These are phyloP conservation scores for Sardinella longiceps DNA, from an alignment of 2,797 vertebrate species.

Conservation along the genomic window DNA sequence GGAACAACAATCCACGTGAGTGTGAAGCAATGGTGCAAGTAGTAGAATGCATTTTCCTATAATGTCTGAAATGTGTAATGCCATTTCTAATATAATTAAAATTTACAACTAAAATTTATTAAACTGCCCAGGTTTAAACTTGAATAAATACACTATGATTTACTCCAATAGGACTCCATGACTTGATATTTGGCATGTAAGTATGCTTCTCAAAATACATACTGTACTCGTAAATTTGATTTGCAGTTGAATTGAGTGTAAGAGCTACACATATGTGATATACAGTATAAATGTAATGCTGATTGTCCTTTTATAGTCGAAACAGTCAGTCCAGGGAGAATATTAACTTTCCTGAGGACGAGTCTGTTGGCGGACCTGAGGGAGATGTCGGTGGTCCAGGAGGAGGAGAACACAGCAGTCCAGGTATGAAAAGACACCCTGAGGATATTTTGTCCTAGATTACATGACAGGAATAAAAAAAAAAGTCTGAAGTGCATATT, in stretches of 20 bases:
- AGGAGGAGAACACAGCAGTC: slow-evolving; percentile 38
- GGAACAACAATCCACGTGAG: slow-evolving; percentile 84
- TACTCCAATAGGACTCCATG: slow-evolving; percentile 78
- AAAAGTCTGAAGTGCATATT: too few species aligned
- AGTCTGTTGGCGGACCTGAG: slow-evolving; percentile 58
- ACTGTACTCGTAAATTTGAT: too few species aligned
- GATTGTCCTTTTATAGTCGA: slow-evolving; percentile 59
- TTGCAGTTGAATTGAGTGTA: neutral
- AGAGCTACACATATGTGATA: neutral
- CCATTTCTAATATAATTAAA: neutral
- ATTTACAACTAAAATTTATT: neutral
- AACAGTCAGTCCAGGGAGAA: slow-evolving; percentile 78
- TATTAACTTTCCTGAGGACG: slow-evolving; percentile 80
- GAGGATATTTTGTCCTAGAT: neutral
- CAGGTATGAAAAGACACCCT: slow-evolving; percentile 58
- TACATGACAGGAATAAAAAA: too few species aligned
- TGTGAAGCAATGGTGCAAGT: neutral
- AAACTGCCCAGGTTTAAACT: neutral
- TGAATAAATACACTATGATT: neutral
- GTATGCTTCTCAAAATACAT: slow-evolving; percentile 57
- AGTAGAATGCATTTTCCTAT: neutral
- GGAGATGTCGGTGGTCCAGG: slow-evolving; percentile 50
- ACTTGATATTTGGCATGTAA: slow-evolving; percentile 85
- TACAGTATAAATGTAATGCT: neutral
- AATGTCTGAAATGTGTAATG: neutral